phyloP scores from a whole-genome alignment of 1,140 invertebrate genomes.

The Archivesica marissinica region DNA sequence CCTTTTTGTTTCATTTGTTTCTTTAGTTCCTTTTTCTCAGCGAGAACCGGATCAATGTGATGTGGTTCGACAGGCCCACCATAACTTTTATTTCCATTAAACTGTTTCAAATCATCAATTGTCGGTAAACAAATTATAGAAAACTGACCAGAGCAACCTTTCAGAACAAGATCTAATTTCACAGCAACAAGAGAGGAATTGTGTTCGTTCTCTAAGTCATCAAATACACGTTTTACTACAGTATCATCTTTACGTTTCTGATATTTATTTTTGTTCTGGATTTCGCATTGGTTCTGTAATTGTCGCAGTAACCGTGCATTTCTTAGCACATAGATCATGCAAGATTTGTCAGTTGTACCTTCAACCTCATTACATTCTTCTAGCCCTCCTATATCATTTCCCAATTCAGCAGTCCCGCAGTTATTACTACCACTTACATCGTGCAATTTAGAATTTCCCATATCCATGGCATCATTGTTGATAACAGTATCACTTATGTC shows the following conservation, averaged over 20 bases:
- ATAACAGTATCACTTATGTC: background rate
- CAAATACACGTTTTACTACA: constrained; percentile 8
- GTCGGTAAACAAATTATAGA: constrained; percentile 85
- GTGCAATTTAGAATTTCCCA: no score
- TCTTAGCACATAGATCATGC: constrained; percentile 67
- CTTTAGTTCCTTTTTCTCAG: constrained; percentile 85
- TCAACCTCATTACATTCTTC: no score
- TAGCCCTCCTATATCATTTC: background rate
- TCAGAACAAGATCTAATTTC: constrained; percentile 65
- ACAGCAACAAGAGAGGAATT: constrained; percentile 85
- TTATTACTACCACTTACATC: no score
- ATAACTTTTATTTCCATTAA: constrained; percentile 80
- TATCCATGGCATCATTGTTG: background rate
- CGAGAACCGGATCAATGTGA: constrained; percentile 86
- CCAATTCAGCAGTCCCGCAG: background rate
- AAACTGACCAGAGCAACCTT: constrained; percentile 74
- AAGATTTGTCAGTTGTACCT: background rate
- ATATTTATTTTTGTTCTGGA: background rate
- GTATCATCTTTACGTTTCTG: constrained; percentile 1
- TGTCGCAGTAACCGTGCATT: constrained; percentile 50
- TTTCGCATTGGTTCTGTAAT: constrained; percentile 18
- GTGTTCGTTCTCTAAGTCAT: constrained; percentile 81
- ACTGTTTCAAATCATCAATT: constrained; percentile 85
- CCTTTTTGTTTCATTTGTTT: constrained; percentile 67
- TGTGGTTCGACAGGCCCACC: constrained; percentile 86